Conservation (phyloP, 2,797 vertebrate species). For the Tragelaphus oryx region DNA sequence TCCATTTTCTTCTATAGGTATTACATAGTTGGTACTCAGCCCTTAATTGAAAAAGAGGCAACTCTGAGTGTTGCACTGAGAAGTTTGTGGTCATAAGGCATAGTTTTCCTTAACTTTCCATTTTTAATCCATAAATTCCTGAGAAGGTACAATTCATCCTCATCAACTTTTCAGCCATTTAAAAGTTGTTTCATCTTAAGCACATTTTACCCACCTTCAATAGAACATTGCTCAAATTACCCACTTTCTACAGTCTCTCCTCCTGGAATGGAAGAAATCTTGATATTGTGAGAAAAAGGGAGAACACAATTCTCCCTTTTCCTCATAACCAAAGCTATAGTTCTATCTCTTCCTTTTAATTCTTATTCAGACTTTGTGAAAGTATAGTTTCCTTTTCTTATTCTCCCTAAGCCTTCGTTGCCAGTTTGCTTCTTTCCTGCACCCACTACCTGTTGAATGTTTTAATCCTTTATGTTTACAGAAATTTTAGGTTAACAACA, state of each 20-base stretch:
- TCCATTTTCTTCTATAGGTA: not conserved
- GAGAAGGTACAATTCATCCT: not conserved
- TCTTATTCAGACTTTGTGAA: not conserved
- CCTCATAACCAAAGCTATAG: not conserved
- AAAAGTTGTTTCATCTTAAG: not conserved
- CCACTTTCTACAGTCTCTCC: not conserved
- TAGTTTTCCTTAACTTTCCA: not conserved
- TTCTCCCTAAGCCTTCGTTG: not conserved
- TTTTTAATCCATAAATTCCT: not conserved
- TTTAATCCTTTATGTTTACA: not conserved
- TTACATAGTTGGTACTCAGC: not conserved
- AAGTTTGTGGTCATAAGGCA: not conserved
- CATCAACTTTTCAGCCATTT: not conserved
- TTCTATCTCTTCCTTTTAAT: not conserved
- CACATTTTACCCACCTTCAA: not conserved
- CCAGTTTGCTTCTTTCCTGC: not conserved
- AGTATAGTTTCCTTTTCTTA: not conserved
- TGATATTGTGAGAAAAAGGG: not conserved
- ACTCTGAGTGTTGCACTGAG: not conserved
- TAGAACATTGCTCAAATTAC: not conserved
- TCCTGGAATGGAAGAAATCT: not conserved
- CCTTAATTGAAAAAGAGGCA: not conserved
- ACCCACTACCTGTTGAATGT: not conserved
- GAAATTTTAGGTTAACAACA: not conserved
- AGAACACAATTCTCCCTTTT: not conserved